Conservation (phyloP, 2,888 invertebrate species). For the Busseola fusca region DNA sequence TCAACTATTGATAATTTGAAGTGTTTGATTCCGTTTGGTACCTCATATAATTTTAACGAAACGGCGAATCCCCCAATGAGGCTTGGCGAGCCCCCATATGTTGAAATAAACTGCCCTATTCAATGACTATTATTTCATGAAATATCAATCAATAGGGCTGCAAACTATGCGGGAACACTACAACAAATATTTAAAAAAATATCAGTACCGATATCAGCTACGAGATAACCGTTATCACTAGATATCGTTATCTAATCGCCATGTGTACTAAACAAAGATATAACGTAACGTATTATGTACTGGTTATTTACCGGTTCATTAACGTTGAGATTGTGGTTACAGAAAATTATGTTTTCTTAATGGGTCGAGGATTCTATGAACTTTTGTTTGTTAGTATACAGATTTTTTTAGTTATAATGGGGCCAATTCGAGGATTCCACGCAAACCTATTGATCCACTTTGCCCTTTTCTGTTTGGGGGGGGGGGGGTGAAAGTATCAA, state of each 20-base stretch:
- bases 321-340: conserved; percentile 18
- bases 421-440: too few relatives aligned
- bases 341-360: conserved; percentile 25
- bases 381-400: background rate
- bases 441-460: too few relatives aligned
- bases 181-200: conserved; percentile 25
- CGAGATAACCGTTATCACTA: conserved; percentile 17
- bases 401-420: background rate
- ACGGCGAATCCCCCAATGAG: too few relatives aligned
- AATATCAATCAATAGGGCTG: background rate
- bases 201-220: conserved; percentile 26
- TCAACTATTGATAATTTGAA: too few relatives aligned
- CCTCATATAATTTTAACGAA: too few relatives aligned
- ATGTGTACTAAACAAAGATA: conserved; percentile 48
- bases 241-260: conserved; percentile 36
- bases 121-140: background rate
- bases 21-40: too few relatives aligned
- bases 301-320: conserved; percentile 36
- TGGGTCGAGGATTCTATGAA: background rate
- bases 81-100: too few relatives aligned
- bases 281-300: conserved; percentile 22
- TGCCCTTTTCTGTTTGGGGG: too few relatives aligned
- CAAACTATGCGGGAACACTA: background rate
- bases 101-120: too few relatives aligned
- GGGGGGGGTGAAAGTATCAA: too few relatives aligned